Base-by-base conservation (phyloP, 2,113 vertebrate genomes). In the Phalacrocorax carbo region DNA sequence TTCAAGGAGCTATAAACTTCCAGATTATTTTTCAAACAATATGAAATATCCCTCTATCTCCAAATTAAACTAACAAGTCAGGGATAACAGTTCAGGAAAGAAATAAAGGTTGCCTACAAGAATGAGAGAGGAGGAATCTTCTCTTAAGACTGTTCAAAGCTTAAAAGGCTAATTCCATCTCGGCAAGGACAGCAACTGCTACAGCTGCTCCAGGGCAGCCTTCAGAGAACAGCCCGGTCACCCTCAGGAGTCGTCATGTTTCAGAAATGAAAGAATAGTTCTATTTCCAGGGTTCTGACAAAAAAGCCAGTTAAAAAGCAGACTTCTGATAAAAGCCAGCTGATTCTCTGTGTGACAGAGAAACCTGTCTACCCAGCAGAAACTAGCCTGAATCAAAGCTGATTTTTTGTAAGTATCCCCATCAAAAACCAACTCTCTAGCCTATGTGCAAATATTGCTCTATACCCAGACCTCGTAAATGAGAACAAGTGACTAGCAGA, bases 401-500 rank as follows among this genome's bases (percentile, higher is more conserved):
- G 26, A 15, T 42, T 38, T 58, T 51, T 34, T 4, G 0, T 1
- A 48, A 34, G 10, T 6, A 36, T 8, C 14, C 29, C 15, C 11
- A 7, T 3, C 26, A 66, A 52, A 86, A 23, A 2, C 1, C 38
- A 80, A 2, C 9, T 13, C 61, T 16, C 11, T 11, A 60, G 51
- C 15, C 62, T 8, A 11, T 0, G 2, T 7, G 11, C 22, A 26
- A 34, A 36, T 1, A 4, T 1, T 30, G 15, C 13, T 75, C 34
- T 71, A 32, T 5, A 48, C 3, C 34, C 29, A 26, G 5, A 29
- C 3, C 32, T 2, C 3, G 0, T 0, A 3, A 36, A 11, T 34
- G 34, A 38, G n/a, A 65, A 13, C 5, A 23, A 51, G 20, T 0
- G 3, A 36, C 26, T 1, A 18, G n/a, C 0, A 0, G 62, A 73